phyloP scores from a whole-genome alignment of 2,888 invertebrate species.

The Acleris cristana region DNA sequence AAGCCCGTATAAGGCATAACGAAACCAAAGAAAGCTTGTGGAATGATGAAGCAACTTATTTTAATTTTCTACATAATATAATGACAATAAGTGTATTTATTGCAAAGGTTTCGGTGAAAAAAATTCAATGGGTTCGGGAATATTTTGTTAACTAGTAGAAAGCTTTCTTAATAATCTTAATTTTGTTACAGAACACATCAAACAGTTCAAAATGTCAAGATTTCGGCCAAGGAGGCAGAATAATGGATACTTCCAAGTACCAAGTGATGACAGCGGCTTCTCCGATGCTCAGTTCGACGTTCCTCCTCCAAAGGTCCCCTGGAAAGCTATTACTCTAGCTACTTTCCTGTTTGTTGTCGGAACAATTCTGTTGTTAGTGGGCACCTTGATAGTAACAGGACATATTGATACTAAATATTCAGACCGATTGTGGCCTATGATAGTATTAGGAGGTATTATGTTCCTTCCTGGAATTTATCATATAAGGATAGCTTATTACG shows the following conservation, averaged over 20 bases:
- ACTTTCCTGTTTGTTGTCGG: slow-evolving; percentile 91
- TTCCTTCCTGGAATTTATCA: slow-evolving; percentile 97
- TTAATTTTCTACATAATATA: no score
- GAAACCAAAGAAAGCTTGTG: no score
- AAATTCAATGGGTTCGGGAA: no score
- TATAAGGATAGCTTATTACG: slow-evolving; percentile 93
- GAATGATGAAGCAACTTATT: no score
- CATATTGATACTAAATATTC: slow-evolving; percentile 92
- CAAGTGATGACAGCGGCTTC: slow-evolving; percentile 86
- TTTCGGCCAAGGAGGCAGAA: slow-evolving; percentile 83
- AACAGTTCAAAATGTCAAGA: slow-evolving; percentile 82
- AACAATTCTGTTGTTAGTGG: slow-evolving; percentile 88
- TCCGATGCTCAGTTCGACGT: slow-evolving; percentile 87
- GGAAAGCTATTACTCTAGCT: slow-evolving; percentile 92
- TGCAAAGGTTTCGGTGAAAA: no score
- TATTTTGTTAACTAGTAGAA: not conserved
- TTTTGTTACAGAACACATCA: slow-evolving; percentile 54
- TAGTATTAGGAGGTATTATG: slow-evolving; percentile 94
- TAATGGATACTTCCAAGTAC: slow-evolving; percentile 85
- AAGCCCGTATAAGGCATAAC: no score
- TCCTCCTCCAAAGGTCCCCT: slow-evolving; percentile 89
- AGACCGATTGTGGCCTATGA: slow-evolving; percentile 94
- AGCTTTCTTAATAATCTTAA: not conserved
- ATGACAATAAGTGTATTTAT: no score
- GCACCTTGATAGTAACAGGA: slow-evolving; percentile 91